Conservation (phyloP, 2,888 invertebrate genomes). For the Parnassius glacialis region DNA sequence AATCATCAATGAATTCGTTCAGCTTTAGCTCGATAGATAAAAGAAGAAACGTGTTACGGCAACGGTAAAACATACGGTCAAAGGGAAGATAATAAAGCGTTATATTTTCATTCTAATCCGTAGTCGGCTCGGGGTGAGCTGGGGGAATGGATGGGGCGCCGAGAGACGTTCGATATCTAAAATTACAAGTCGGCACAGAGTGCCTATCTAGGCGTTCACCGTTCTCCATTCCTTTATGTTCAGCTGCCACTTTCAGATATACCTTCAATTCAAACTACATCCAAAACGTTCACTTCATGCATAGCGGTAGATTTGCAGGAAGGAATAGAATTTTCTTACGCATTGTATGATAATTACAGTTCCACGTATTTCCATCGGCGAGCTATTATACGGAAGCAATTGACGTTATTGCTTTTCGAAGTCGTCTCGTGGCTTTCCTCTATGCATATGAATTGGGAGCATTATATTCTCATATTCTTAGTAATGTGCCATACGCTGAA, state of each 20-base stretch:
- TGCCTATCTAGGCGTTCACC: constrained; percentile 69
- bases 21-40: constrained; percentile 34
- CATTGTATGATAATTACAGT: constrained; percentile 28
- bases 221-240: constrained; percentile 69
- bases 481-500: constrained; percentile 44
- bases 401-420: constrained; percentile 11
- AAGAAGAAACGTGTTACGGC: constrained; percentile 50
- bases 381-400: constrained; percentile 11
- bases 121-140: constrained; percentile 55
- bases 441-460: constrained; percentile 16
- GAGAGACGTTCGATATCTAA: constrained; percentile 72
- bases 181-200: constrained; percentile 75
- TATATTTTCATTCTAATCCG: constrained; percentile 77
- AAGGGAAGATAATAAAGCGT: constrained; percentile 75
- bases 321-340: constrained; percentile 38
- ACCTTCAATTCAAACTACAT: constrained; percentile 65
- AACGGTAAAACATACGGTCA: constrained; percentile 74
- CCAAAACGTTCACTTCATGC: constrained; percentile 60
- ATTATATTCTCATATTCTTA: constrained; percentile 1
- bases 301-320: constrained; percentile 55
- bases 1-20: constrained; percentile 11
- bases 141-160: constrained; percentile 52
- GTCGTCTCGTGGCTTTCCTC: constrained; percentile 17
- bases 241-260: constrained; percentile 72
- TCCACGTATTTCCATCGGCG: constrained; percentile 11